Conservation (phyloP, 2,888 invertebrate genomes). For the Apamea epomidion region DNA sequence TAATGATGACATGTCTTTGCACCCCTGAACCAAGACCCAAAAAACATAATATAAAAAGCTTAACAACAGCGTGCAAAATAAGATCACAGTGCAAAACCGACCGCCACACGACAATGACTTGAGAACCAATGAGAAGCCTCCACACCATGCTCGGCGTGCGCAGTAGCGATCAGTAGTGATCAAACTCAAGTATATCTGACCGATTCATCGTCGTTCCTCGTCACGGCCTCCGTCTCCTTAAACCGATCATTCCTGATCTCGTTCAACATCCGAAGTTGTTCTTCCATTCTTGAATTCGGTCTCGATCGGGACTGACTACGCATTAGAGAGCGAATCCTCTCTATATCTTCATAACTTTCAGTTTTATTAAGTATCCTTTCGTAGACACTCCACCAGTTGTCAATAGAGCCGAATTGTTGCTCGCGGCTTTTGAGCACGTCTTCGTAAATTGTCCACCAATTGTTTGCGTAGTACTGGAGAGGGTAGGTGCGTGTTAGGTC, state of each 20-base stretch:
- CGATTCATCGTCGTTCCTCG: conserved; percentile 81
- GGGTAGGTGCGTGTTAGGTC: conserved; percentile 86
- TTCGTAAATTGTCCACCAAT: conserved; percentile 89
- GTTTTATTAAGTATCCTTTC: conserved; percentile 82
- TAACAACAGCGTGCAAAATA: conserved; percentile 48
- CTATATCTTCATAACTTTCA: conserved; percentile 76
- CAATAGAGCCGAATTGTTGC: conserved; percentile 87
- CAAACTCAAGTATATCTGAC: conserved; percentile 78
- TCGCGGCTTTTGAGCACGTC: conserved; percentile 85
- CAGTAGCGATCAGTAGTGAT: conserved; percentile 39
- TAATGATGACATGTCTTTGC: neutral
- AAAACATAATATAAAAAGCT: conserved; percentile 50
- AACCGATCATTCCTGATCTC: conserved; percentile 83
- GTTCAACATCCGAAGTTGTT: conserved; percentile 83
- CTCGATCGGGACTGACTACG: conserved; percentile 73
- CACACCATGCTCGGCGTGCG: conserved; percentile 69
- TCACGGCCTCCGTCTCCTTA: conserved; percentile 81
- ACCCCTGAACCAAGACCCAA: conserved; percentile 19
- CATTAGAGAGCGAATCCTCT: conserved; percentile 70
- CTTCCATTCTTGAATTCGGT: conserved; percentile 84
- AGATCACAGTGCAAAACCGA: conserved; percentile 50
- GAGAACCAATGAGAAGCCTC: conserved; percentile 64
- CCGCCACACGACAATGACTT: conserved; percentile 58
- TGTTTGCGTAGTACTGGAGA: conserved; percentile 87
- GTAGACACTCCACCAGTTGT: conserved; percentile 88